Evolutionary conservation across 2,113 vertebrate species (phyloP).

Genomic region (Epinephelus moara): DNA sequence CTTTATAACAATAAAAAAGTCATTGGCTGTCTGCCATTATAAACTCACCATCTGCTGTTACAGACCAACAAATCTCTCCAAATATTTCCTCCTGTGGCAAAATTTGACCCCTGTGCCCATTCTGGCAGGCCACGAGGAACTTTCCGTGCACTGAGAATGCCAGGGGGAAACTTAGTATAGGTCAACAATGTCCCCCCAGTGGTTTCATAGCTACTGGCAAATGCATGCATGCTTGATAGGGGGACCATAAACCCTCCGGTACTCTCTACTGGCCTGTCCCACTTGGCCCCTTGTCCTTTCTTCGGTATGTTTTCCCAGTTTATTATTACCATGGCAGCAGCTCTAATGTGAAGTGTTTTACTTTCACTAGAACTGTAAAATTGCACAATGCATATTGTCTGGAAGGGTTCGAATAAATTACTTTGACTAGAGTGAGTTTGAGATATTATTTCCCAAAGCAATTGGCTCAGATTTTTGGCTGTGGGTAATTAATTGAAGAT

Average conservation of each 20-base stretch:
- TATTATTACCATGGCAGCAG: conserved; percentile 49
- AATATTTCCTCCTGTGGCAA: conserved; percentile 68
- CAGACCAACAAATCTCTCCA: conserved; percentile 31
- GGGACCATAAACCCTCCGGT: conserved; percentile 32
- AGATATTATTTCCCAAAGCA: neutral
- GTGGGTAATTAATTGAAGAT: neutral
- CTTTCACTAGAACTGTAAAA: conserved; percentile 33
- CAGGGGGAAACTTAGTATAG: conserved; percentile 55
- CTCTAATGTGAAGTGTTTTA: conserved; percentile 27
- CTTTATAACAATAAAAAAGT: conserved; percentile 16
- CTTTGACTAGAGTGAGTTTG: conserved; percentile 13
- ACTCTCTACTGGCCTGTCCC: conserved; percentile 46
- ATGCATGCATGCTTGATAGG: conserved; percentile 25
- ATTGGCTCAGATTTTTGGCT: neutral
- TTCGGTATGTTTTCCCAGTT: conserved; percentile 43
- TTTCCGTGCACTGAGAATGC: conserved; percentile 68
- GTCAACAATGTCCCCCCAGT: conserved; percentile 58
- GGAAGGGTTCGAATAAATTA: neutral
- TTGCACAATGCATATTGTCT: conserved; percentile 31
- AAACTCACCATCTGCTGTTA: conserved; percentile 42
- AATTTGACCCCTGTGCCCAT: conserved; percentile 62
- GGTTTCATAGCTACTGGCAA: conserved; percentile 54
- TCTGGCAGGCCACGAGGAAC: conserved; percentile 74
- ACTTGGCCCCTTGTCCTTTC: conserved; percentile 42
- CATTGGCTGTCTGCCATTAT: neutral